Evolutionary conservation across 2,888 invertebrate genomes (phyloP), one percentile per base, ranked within the genome.

Genomic region (Myathropa florea): DNA sequence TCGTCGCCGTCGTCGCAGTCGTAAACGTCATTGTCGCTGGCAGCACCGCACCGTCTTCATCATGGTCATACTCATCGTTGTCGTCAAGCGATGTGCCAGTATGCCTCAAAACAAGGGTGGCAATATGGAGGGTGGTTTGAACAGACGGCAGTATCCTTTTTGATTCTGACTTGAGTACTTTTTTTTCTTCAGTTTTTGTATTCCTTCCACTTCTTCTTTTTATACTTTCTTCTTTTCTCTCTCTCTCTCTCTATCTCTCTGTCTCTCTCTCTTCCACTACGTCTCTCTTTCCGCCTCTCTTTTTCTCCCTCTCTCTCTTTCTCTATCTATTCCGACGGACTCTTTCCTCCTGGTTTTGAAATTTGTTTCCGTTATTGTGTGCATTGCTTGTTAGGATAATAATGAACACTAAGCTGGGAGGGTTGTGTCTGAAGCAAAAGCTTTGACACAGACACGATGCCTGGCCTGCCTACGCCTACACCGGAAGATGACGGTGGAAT

Each of bases 361-460:
- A 75, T 86, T 82, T 86, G 78, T 79, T 86, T 86, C 75, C 78
- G 83, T 83, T 83, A 86, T 79, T 86, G 73, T 86, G 71, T 86
- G 75, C 75, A 83, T 83, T 79, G 78, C 86, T 86, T 86, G 86
- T 86, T 86, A 86, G 86, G 83, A 86, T 79, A 86, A 86, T 86
- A 86, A 86, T 86, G 86, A 86, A 75, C 68, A 71, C 86, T 79
- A 79, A 75, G 79, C 83, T 71, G 64, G 55, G 59, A 68, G 78
- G 83, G 78, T 57, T 68, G 33, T 75, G 63, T 78, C 78, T 86
- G 57, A 36, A 78, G 73, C 39, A 23, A 73, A 82, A 78, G 82
- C 82, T 86, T 60, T 75, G 64, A 78, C 53, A 73, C 70, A 73
- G 67, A 57, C 75, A 64, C 23, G 65, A 67, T 84, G 78, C 67